Evolutionary conservation across 2,797 vertebrate species (phyloP), one percentile per base, ranked within the genome.

Genomic region (Anableps anableps): DNA sequence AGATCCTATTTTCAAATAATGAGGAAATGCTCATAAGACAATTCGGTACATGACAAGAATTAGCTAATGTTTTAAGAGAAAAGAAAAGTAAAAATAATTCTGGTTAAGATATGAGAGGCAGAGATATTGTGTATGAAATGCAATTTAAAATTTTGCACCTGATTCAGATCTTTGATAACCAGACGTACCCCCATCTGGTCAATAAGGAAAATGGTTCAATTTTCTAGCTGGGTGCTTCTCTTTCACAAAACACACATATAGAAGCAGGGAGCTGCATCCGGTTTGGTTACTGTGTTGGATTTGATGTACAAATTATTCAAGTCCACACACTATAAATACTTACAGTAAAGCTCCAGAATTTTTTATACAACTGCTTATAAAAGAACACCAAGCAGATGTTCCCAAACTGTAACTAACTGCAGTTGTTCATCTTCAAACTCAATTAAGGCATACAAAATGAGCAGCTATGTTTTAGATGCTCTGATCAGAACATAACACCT

Each of bases 171-270:
- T 82, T 74, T 66, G 82, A 72, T 76, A 87, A 94, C 88, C 89
- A 81, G 80, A 80, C 91, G 89, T 85, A 88, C 91, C 94, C 83
- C 93, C 93, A 90, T 94, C 94, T 95, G 93, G 91, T 93, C 95
- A 96, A 94, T 93, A 87, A 88, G 87, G 89, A 94, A 88, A 94
- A 84, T 82, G 86, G 90, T 88, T 95, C 85, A 86, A 91, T 95
- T 96, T 96, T 96, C 94, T 93, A 95, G 93, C 86, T 91, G 94
- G 88, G 88, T 96, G 94, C 94, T 94, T 94, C 88, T 73, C 95
- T 93, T 89, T 92, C 85, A 87, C 91, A 89, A 94, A 93, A 85
- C 83, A 84, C 80, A 85, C 36, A 79, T 50, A 70, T 75, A 80
- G 38, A 43, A 72, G 55, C 58, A 84, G 68, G 47, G 81, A 31